Conservation (phyloP, 1,140 invertebrate genomes). For the Nymphalis io region DNA sequence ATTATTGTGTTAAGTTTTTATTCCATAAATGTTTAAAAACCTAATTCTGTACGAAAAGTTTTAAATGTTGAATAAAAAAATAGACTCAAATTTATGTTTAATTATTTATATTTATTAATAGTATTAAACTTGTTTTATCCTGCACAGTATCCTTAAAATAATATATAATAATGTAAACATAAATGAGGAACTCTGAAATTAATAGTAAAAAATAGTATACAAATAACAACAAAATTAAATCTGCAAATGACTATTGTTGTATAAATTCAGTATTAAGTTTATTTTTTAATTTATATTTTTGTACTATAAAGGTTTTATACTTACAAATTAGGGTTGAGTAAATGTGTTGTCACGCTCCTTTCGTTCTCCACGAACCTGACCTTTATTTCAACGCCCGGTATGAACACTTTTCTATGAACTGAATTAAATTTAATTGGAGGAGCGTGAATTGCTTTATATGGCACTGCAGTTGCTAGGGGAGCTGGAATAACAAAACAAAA, state of each 20-base stretch:
- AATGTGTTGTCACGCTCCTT: constrained; percentile 88
- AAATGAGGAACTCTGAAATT: too few relatives aligned
- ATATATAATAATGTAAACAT: too few relatives aligned
- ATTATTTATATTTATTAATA: too few relatives aligned
- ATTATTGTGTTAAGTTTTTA: background rate
- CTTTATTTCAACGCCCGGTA: constrained; percentile 86
- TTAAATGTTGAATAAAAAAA: too few relatives aligned
- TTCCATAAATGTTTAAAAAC: background rate
- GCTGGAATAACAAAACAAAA: constrained; percentile 45
- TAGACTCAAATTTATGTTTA: too few relatives aligned
- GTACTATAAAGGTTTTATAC: constrained; percentile 49
- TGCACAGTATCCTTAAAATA: too few relatives aligned
- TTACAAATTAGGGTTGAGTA: constrained; percentile 92
- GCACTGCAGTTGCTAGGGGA: constrained; percentile 67
- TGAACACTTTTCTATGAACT: constrained; percentile 87
- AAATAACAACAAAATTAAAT: too few relatives aligned
- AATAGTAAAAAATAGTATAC: too few relatives aligned
- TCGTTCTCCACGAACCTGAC: constrained; percentile 88
- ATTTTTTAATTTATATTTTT: background rate
- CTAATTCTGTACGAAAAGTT: too few relatives aligned
- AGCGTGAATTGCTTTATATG: constrained; percentile 85
- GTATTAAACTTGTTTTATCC: too few relatives aligned
- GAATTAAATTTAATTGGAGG: constrained; percentile 87
- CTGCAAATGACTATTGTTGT: too few relatives aligned
- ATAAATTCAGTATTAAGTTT: background rate